These are phyloP conservation scores for Cyclina sinensis DNA, from an alignment of 1,140 invertebrate genomes.

Conservation along the genomic window DNA sequence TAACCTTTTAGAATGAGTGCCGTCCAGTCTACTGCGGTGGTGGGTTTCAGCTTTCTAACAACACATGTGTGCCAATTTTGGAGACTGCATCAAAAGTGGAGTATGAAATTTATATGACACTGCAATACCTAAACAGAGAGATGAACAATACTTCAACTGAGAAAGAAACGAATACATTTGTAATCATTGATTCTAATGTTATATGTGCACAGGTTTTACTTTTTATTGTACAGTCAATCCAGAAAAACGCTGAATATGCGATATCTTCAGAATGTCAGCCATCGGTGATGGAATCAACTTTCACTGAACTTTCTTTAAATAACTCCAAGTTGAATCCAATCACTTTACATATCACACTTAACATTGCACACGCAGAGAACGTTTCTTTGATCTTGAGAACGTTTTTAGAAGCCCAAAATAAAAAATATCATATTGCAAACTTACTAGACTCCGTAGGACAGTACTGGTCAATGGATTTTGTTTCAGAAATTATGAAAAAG, in stretches of 20 bases:
- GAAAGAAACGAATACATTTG: not conserved
- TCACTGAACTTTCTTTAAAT: not conserved
- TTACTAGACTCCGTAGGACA: not conserved
- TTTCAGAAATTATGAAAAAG: not conserved
- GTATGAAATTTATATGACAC: not conserved
- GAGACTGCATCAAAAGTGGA: not conserved
- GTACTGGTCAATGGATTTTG: not conserved
- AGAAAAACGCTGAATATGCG: not conserved
- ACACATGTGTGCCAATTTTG: not conserved
- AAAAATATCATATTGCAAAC: not conserved
- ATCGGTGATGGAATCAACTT: not conserved
- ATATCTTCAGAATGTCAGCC: not conserved
- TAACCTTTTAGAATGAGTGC: not conserved
- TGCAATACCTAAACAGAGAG: not conserved
- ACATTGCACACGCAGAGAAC: not conserved
- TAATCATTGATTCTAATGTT: not conserved
- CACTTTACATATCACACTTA: not conserved
- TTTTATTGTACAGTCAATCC: not conserved
- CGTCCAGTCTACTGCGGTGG: not conserved
- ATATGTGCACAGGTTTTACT: not conserved
- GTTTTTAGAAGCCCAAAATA: not conserved
- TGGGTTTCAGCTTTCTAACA: conserved; percentile 1
- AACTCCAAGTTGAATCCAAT: not conserved
- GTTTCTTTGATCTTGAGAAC: not conserved
- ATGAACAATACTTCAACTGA: not conserved